phyloP scores from a whole-genome alignment of 2,113 vertebrate species.

The Oophaga pumilio region DNA sequence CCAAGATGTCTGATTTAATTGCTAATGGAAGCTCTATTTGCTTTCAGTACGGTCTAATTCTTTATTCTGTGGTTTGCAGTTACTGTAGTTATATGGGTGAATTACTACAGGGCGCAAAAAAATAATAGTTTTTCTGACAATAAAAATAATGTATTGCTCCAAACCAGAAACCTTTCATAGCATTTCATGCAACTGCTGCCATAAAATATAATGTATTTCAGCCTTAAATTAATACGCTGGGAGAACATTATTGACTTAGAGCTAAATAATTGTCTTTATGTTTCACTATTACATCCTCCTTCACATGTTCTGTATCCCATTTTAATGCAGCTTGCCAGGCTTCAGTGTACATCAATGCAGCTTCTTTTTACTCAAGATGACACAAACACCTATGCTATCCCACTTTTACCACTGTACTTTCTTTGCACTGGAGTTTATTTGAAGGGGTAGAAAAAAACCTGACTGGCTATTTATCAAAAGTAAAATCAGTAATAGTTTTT shows the following conservation, averaged over 20 bases:
- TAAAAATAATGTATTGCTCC: slow-evolving; percentile 50
- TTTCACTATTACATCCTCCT: slow-evolving; percentile 30
- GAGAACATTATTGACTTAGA: slow-evolving; percentile 53
- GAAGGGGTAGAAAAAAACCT: too few species aligned
- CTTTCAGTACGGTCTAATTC: not conserved
- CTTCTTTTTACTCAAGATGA: slow-evolving; percentile 6
- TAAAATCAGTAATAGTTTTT: too few species aligned
- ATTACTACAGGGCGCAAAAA: slow-evolving; percentile 41
- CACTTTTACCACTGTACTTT: not conserved
- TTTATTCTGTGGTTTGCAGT: slow-evolving; percentile 31
- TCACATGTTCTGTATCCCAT: slow-evolving; percentile 42
- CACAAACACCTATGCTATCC: not conserved
- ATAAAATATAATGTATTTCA: slow-evolving; percentile 45
- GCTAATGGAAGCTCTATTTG: slow-evolving; percentile 3
- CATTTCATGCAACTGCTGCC: slow-evolving; percentile 31
- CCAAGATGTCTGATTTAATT: not conserved
- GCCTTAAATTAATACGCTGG: slow-evolving; percentile 51
- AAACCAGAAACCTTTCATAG: slow-evolving; percentile 43
- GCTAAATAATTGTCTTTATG: slow-evolving; percentile 51
- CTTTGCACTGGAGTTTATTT: not conserved
- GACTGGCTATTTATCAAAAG: not conserved
- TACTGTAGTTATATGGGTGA: slow-evolving; percentile 43
- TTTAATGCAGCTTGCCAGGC: slow-evolving; percentile 15
- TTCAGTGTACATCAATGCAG: not conserved
- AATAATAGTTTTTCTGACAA: slow-evolving; percentile 49